Base-by-base conservation (phyloP, 2,113 vertebrate genomes). In the Tonatia bakeri region DNA sequence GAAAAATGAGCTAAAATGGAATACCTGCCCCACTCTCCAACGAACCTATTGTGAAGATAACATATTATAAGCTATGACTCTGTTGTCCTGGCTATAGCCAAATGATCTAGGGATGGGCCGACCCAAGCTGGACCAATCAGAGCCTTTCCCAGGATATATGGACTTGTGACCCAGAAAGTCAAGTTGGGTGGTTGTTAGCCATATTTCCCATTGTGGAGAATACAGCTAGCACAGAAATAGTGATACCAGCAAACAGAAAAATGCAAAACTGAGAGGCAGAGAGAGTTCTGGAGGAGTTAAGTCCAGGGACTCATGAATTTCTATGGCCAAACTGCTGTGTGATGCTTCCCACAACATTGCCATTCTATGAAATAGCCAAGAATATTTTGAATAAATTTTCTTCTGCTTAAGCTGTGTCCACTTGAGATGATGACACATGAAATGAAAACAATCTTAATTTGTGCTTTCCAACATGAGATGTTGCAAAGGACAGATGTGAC, bases 341-440 rank as follows among this genome's bases (percentile, higher is more conserved):
- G 59, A 61, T 89, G 17, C 15, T 88, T 80, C 47, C 11, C 47
- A 54, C 1, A 8, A 12, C 38, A 59, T 13, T 87, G 16, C 38
- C 67, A 16, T 54, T 90, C 61, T 61, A 33, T n/a, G 26, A 69
- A 92, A 76, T 14, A 56, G 16, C 36, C 19, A 28, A 7, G 1
- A 38, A 19, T 85, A 59, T 89, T 93, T 86, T 89, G 67, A 82
- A 67, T 65, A 87, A 85, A 77, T 77, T 31, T 81, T 31, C 20
- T 87, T 94, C 94, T 86, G 52, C 33, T 87, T 61, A 91, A 91
- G 33, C 26, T 50, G 45, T 75, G 52, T 91, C 26, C 10, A 38
- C 75, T 56, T 94, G 79, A 95, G 12, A 95, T 69, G 17, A 67
- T 93, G n/a, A 40, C 61, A 88, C 54, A 73, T 56, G 90, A 87